Evolutionary conservation across 1,140 invertebrate genomes (phyloP), one percentile per base, ranked within the genome.

Genomic region (Ostrea edulis): DNA sequence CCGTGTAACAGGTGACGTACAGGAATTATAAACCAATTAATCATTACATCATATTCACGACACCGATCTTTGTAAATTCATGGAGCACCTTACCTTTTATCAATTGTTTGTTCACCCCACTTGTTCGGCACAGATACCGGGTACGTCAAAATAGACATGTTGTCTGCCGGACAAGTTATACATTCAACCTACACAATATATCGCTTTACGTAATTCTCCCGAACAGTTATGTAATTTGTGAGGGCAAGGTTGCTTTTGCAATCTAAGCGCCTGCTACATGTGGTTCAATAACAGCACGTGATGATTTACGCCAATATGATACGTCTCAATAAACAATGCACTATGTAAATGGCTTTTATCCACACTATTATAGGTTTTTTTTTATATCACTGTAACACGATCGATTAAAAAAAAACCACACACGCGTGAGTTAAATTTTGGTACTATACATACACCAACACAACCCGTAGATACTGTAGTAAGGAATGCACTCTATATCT

Each of bases 1-100:
- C 12, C 14, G 25, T 71, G 12, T 29, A 25, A 71, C 5, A 29
- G 14, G 29, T 29, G 68, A 77, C 25, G 29, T 29, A 77, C 4
- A 77, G 25, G 68, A 77, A 77, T 77, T 77, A 71, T 25, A 8
- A 77, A 14, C 68, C 68, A 29, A 29, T 77, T 77, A 77, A 77
- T 77, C 25, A 77, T 77, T 77, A 77, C 68, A 77, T 77, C 68
- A 77, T 35, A 77, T 35, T 2, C 68, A 77, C 25, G 68, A 77
- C 68, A 77, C 12, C 29, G 68, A 14, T 77, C 29, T 35, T 77
- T 77, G 25, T 35, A 29, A 77, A 29, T 44, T 44, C 25, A 77
- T 62, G 17, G 11, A 77, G 29, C 11, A 25, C 12, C 68, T 77
- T 77, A 77, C 68, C 68, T 77, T 77, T 35, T 77, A 17, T 77